Evolutionary conservation across 2,113 vertebrate species (phyloP).

Genomic region (Lates calcarifer): DNA sequence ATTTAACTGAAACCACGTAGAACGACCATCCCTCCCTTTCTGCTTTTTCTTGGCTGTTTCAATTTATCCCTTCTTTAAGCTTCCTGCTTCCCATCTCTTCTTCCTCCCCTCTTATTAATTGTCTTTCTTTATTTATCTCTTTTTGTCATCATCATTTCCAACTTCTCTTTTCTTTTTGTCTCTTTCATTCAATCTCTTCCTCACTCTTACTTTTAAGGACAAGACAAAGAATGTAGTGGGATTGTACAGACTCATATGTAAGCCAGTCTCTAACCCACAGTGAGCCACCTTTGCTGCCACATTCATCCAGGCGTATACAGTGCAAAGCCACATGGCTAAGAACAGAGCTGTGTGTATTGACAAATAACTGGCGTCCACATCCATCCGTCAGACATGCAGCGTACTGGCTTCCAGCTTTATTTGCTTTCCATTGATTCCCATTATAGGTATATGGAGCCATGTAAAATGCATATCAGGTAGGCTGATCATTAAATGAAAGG

Average conservation of each 20-base stretch:
- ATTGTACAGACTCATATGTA: conserved; percentile 34
- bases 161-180: conserved; percentile 66
- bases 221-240: conserved; percentile 31
- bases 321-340: conserved; percentile 28
- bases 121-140: conserved; percentile 62
- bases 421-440: conserved; percentile 83
- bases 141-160: conserved; percentile 58
- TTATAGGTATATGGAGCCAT: conserved; percentile 80
- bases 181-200: conserved; percentile 62
- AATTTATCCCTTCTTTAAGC: conserved; percentile 42
- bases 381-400: conserved; percentile 69
- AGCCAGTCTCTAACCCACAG: conserved; percentile 42
- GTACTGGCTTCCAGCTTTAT: conserved; percentile 74
- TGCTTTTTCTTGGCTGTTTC: conserved; percentile 55
- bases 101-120: conserved; percentile 60
- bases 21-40: conserved; percentile 85
- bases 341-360: conserved; percentile 54
- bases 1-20: conserved; percentile 90
- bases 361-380: conserved; percentile 61
- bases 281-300: conserved; percentile 44
- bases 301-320: conserved; percentile 35
- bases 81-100: conserved; percentile 36
- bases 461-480: conserved; percentile 83
- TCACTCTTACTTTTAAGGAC: conserved; percentile 51
- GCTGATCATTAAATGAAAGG: conserved; percentile 82